These are phyloP conservation scores for Acyrthosiphon pisum DNA, from an alignment of 1,140 invertebrate genomes.

Conservation along the genomic window DNA sequence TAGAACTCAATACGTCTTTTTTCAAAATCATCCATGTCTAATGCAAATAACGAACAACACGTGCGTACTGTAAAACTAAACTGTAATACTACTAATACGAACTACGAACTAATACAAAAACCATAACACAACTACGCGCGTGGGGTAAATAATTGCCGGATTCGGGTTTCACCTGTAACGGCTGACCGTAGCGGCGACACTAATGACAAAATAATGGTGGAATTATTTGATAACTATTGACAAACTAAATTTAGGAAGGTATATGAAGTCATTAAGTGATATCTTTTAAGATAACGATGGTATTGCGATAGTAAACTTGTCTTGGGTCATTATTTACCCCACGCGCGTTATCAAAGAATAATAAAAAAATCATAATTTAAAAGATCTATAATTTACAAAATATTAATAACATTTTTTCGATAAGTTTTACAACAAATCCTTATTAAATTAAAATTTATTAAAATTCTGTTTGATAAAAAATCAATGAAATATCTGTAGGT, in stretches of 20 bases:
- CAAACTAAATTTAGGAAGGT: conserved; percentile 19
- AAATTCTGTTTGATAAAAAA: too few relatives aligned
- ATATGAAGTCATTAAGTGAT: background rate
- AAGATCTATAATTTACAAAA: too few relatives aligned
- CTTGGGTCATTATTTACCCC: background rate
- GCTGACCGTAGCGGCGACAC: background rate
- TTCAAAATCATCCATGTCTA: background rate
- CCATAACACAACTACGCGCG: background rate
- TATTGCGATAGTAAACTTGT: background rate
- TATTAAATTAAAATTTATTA: too few relatives aligned
- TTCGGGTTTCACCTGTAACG: background rate
- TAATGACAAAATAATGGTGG: conserved; percentile 1
- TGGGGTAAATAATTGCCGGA: conserved; percentile 23
- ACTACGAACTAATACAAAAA: conserved; percentile 21
- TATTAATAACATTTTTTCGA: too few relatives aligned
- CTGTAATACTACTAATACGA: background rate
- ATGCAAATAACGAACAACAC: background rate
- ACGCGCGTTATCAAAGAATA: background rate
- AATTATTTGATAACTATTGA: conserved; percentile 30
- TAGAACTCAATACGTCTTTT: background rate
- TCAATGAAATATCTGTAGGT: too few relatives aligned
- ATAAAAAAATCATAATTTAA: too few relatives aligned
- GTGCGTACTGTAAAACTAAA: background rate
- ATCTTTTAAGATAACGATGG: background rate
- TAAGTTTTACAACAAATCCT: too few relatives aligned